phyloP scores from a whole-genome alignment of 2,113 vertebrate species.

The Thymallus thymallus region DNA sequence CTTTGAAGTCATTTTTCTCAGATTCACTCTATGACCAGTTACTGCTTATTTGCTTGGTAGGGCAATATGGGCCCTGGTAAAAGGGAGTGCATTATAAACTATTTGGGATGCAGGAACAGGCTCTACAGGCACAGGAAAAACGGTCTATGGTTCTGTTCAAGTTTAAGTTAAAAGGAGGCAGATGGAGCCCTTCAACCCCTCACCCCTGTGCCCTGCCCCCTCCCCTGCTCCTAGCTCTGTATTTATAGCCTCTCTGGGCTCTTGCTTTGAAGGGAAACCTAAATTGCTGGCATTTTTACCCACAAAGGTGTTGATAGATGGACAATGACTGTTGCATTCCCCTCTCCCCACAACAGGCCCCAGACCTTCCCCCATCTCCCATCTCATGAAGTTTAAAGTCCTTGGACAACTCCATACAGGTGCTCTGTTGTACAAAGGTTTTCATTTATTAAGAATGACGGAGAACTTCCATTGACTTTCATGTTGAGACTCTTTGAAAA shows the following conservation, averaged over 20 bases:
- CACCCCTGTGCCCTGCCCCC: not conserved
- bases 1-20: no score
- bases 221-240: conserved; percentile 40
- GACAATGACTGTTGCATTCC: conserved; percentile 60
- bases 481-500: not conserved
- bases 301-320: conserved; percentile 60
- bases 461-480: no score
- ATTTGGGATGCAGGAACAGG: no score
- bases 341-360: conserved; percentile 46
- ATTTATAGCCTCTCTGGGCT: conserved; percentile 63
- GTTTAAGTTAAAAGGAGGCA: conserved; percentile 15
- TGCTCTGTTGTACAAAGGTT: not conserved
- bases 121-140: not conserved
- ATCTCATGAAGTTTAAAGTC: no score
- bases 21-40: no score
- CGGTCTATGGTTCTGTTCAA: not conserved
- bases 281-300: conserved; percentile 66
- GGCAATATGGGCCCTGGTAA: no score
- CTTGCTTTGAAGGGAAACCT: conserved; percentile 66
- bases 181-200: conserved; percentile 49
- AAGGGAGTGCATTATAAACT: no score
- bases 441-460: not conserved
- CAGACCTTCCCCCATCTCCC: not conserved
- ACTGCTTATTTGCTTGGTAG: no score
- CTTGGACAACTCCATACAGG: not conserved